Evolutionary conservation across 1,140 invertebrate species (phyloP), one percentile per base, ranked within the genome.

Genomic region (Chymomyza costata): DNA sequence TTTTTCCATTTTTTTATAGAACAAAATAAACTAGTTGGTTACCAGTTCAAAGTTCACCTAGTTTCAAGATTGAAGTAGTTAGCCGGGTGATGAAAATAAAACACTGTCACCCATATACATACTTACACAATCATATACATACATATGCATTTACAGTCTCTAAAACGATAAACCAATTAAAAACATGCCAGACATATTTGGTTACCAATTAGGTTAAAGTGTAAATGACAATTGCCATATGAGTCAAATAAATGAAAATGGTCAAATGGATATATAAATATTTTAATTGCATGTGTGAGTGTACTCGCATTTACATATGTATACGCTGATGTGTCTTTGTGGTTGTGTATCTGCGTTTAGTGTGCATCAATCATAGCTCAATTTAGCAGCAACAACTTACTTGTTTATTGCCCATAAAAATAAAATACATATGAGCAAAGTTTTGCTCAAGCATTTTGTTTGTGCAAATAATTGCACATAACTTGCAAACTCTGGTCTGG

Each of bases 401-500:
- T 8, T 5, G 8, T 32, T 48, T 32, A 60, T 54, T 63, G 45
- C 35, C 47, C 21, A 51, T 38, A 21, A 60, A 19, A 58, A 40
- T 32, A 32, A 56, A 45, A 49, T 17, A 31, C 10, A 16, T 15
- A 19, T 32, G 10, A 47, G 13, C 15, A 19, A 45, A 40, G 34
- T 28, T 54, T 18, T 34, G 39, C 32, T 28, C 18, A 32, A 54
- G 37, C 46, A 38, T 47, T 52, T 44, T 44, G 46, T 25, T 61
- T 63, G 63, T 53, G 59, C 48, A 58, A 56, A 65, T 63, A 53
- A 63, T 44, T 62, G 58, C 44, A 40, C 47, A 46, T 56, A 43
- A 57, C 61, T 48, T 37, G 32, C 45, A 34, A 48, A 48, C 30
- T 25, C 35, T 37, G 21, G 21, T 53, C 41, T 41, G 41, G 56